Evolutionary conservation across 2,797 vertebrate genomes (phyloP), one percentile per base, ranked within the genome.

Genomic region (Karalla daura): DNA sequence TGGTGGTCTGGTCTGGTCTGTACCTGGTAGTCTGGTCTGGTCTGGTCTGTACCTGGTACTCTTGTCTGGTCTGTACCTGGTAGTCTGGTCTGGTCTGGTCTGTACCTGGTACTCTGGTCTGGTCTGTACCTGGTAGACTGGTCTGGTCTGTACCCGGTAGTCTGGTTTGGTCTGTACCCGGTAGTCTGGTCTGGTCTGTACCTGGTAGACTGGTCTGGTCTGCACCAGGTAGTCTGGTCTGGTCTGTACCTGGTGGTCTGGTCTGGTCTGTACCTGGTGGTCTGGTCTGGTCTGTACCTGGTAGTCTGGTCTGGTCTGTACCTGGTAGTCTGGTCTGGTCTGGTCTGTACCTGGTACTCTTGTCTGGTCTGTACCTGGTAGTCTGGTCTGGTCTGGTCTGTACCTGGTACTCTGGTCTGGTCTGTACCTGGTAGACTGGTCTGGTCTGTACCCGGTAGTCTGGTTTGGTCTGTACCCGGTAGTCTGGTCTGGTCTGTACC

Each of bases 131-230:
- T 5, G 32, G n/a, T 4, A n/a, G n/a, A n/a, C 10, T 8, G 13
- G 25, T 11, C 2, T 1, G 18, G 13, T 2, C 2, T 3, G 6
- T 90, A 98, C 97, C 96, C 98, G 96, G 90, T 98, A 98, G 86
- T 98, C 96, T 0, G 97, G 97, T 92, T 97, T 98, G 81, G 96
- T 99, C n/a, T n/a, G n/a, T n/a, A n/a, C n/a, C n/a, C n/a, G n/a
- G n/a, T n/a, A n/a, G n/a, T n/a, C n/a, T n/a, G 20, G 37, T 2
- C 10, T 3, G 41, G 1, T 4, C 0, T 18, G 1, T 8, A 2
- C 24, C 15, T 5, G 32, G n/a, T 4, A n/a, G n/a, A n/a, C 10
- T 8, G 13, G 25, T 11, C 2, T 1, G 18, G 13, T 2, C 2
- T 3, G 6, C 90, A 98, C 97, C 96, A 98, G 96, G 90, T 98